These are phyloP conservation scores for Megaleporinus macrocephalus DNA, from an alignment of 2,113 vertebrate genomes.

Conservation along the genomic window DNA sequence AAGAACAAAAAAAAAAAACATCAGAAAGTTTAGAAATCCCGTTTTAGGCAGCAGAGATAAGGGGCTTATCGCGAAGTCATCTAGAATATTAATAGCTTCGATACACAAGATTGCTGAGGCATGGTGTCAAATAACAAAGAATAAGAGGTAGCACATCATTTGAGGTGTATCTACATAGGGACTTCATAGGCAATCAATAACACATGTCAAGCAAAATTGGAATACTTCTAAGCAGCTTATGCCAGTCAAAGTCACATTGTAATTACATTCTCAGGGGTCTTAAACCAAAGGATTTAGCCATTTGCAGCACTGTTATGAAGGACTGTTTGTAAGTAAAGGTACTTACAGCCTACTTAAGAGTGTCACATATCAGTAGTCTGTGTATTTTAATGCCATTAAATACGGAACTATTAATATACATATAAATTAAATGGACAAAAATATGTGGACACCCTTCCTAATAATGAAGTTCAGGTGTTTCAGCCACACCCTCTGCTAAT, in stretches of 20 bases:
- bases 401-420: no score
- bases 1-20: not conserved
- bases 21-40: slow-evolving; percentile 16
- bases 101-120: slow-evolving; percentile 26
- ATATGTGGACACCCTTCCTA: no score
- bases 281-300: no score
- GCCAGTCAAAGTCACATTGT: not conserved
- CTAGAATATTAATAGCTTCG: slow-evolving; percentile 16
- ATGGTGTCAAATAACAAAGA: slow-evolving; percentile 43
- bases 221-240: not conserved
- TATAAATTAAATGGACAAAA: no score
- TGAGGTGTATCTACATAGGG: not conserved
- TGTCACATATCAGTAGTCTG: no score
- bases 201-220: not conserved
- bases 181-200: not conserved
- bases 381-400: no score
- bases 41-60: slow-evolving; percentile 31
- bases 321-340: no score
- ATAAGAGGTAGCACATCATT: not conserved
- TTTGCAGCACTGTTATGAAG: no score
- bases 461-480: no score
- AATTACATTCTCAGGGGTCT: no score
- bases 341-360: no score
- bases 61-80: slow-evolving; percentile 27
- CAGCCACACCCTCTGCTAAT: no score